These are phyloP conservation scores for Deilephila porcellus DNA, from an alignment of 2,888 invertebrate species.

Conservation along the genomic window DNA sequence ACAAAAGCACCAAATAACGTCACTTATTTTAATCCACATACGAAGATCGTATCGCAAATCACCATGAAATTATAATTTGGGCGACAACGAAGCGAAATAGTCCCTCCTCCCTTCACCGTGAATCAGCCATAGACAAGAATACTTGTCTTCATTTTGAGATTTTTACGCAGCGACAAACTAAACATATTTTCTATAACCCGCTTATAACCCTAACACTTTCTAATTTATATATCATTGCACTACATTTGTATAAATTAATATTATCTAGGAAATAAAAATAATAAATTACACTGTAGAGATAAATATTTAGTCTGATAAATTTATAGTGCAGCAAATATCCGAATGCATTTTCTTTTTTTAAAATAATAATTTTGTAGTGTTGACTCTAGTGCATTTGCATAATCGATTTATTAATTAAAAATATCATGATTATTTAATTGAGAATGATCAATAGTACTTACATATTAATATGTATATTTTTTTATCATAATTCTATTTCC, in stretches of 20 bases:
- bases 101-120: conserved; percentile 78
- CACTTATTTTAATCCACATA: conserved; percentile 68
- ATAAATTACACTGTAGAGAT: background rate
- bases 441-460: background rate
- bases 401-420: background rate
- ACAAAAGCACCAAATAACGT: conserved; percentile 63
- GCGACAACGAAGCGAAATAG: conserved; percentile 82
- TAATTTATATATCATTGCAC: too few species aligned
- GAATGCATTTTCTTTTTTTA: background rate
- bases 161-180: conserved; percentile 25
- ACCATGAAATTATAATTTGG: conserved; percentile 70
- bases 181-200: background rate
- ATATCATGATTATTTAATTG: background rate
- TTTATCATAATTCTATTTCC: too few species aligned
- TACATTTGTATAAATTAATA: too few species aligned
- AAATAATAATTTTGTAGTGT: background rate
- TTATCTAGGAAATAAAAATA: background rate
- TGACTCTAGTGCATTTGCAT: background rate
- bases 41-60: conserved; percentile 67
- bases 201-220: too few species aligned
- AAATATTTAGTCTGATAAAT: background rate
- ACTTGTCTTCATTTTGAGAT: conserved; percentile 32
- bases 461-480: background rate
- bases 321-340: background rate
- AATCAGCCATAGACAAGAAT: conserved; percentile 71